These are phyloP conservation scores for Rhopalosiphum padi DNA, from an alignment of 1,140 invertebrate species.

Conservation along the genomic window DNA sequence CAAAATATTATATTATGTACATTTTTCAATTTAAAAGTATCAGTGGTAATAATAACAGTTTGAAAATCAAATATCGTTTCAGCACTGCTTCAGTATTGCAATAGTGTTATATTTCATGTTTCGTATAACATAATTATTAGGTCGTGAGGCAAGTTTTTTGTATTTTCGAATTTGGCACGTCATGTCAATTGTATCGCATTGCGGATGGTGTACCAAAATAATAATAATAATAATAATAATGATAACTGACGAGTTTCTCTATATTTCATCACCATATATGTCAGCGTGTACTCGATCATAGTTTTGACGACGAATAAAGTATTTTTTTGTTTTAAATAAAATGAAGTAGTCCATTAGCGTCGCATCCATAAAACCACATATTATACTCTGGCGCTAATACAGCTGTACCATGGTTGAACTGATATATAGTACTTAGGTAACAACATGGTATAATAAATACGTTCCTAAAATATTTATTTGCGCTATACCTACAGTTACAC, in stretches of 20 bases:
- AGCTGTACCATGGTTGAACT: not conserved
- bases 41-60: not conserved
- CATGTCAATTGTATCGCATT: not conserved
- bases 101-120: not conserved
- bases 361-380: not conserved
- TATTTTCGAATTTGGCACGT: not conserved
- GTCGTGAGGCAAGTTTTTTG: not conserved
- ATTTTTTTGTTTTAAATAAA: not conserved
- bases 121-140: not conserved
- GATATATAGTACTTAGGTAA: not conserved
- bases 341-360: not conserved
- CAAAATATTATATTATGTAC: not conserved
- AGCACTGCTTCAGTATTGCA: not conserved
- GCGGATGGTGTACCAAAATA: not conserved
- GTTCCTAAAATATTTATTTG: not conserved
- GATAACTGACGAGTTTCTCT: not conserved
- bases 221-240: not conserved
- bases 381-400: not conserved
- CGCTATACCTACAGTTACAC: not conserved
- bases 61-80: not conserved
- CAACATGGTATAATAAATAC: not conserved
- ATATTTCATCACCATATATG: not conserved
- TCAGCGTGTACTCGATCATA: not conserved
- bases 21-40: not conserved
- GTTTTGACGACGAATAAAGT: not conserved